Evolutionary conservation across 2,888 invertebrate genomes (phyloP).

Genomic region (Glyphotaelius pellucidus): DNA sequence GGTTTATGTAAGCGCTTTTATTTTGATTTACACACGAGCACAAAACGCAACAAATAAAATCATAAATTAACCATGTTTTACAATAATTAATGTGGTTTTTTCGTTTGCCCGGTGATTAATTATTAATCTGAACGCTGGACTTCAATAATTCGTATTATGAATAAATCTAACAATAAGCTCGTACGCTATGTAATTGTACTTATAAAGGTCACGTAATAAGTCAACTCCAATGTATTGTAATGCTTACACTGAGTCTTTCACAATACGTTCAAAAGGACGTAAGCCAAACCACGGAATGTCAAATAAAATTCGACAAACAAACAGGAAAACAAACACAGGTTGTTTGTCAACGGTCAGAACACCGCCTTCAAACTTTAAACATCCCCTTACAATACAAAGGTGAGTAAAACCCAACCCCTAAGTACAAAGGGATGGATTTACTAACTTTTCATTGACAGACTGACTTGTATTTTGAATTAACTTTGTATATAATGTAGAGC

Average conservation of each 20-base stretch:
- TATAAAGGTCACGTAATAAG: neutral
- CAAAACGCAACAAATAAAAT: neutral
- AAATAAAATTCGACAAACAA: constrained; percentile 31
- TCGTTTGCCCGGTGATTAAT: neutral
- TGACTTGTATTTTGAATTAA: neutral
- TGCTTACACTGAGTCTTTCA: neutral
- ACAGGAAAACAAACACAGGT: constrained; percentile 9
- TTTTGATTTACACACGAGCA: neutral
- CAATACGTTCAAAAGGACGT: neutral
- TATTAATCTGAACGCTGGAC: neutral
- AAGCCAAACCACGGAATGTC: constrained; percentile 33
- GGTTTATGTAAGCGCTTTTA: neutral
- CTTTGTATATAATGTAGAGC: neutral
- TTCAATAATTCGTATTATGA: neutral
- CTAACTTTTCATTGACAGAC: neutral
- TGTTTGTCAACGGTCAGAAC: constrained; percentile 29
- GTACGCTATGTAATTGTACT: neutral
- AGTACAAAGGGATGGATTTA: neutral
- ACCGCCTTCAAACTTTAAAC: constrained; percentile 22
- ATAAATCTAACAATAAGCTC: neutral
- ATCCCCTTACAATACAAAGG: neutral
- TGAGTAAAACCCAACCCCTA: neutral
- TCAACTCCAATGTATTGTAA: neutral
- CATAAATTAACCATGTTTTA: neutral
- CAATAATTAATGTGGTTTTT: neutral